Conservation (phyloP, 2,113 vertebrate species). For the Cygnus buccinator region DNA sequence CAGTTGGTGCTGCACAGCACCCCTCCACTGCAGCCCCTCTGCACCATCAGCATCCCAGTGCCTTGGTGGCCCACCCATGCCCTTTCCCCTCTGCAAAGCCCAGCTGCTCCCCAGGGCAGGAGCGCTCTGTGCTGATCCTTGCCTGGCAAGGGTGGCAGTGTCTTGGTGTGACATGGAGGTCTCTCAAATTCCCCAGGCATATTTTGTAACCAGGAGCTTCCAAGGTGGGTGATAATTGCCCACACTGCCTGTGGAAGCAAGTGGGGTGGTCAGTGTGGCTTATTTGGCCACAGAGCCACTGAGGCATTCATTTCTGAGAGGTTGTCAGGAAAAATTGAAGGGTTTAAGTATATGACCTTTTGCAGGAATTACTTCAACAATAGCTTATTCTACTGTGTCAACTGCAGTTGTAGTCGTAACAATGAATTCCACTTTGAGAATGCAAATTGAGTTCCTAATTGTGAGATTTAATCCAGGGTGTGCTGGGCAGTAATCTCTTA, state of each 20-base stretch:
- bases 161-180: background rate
- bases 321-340: conserved; percentile 76
- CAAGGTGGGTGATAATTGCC: conserved; percentile 13
- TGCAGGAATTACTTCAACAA: conserved; percentile 77
- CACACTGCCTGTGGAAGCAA: conserved; percentile 15
- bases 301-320: conserved; percentile 71
- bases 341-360: conserved; percentile 80
- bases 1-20: background rate
- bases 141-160: background rate
- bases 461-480: conserved; percentile 69
- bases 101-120: background rate
- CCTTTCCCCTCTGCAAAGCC: background rate
- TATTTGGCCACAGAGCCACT: conserved; percentile 60
- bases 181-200: background rate
- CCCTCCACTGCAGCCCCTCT: background rate
- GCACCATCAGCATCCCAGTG: rapidly evolving
- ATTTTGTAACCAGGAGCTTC: conserved; percentile 10
- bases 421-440: conserved; percentile 70
- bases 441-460: conserved; percentile 78
- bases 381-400: conserved; percentile 69
- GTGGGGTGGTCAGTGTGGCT: conserved; percentile 45
- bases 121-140: background rate
- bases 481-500: conserved; percentile 59
- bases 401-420: conserved; percentile 42
- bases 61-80: rapidly evolving